Conservation (phyloP, 1,140 invertebrate genomes). For the Uloborus diversus region DNA sequence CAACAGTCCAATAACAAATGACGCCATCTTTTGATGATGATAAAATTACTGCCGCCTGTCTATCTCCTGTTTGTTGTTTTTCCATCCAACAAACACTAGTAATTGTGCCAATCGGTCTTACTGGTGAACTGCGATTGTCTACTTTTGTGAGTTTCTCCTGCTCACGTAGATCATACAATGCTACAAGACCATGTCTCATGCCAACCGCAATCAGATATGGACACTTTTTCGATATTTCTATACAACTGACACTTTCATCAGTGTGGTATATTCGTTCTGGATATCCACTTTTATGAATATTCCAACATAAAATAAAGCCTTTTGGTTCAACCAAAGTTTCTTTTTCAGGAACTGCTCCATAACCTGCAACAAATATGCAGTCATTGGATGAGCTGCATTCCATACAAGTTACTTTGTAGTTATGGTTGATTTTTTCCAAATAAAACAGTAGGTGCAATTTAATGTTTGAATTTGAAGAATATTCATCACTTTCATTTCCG, state of each 20-base stretch:
- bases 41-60: background rate
- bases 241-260: slow-evolving; percentile 19
- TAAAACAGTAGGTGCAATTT: slow-evolving; percentile 12
- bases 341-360: background rate
- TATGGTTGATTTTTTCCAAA: background rate
- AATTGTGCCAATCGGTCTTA: slow-evolving; percentile 19
- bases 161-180: slow-evolving; percentile 20
- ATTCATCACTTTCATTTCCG: background rate
- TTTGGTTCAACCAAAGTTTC: background rate
- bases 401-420: slow-evolving; percentile 32
- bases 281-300: slow-evolving; percentile 37
- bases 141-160: background rate
- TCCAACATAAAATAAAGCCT: slow-evolving; percentile 38
- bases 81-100: slow-evolving; percentile 4
- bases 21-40: slow-evolving; percentile 15
- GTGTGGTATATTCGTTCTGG: slow-evolving; percentile 34
- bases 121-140: background rate
- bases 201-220: slow-evolving; percentile 38
- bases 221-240: slow-evolving; percentile 10
- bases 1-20: slow-evolving; percentile 6
- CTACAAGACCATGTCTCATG: slow-evolving; percentile 34
- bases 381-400: slow-evolving; percentile 14
- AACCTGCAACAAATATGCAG: slow-evolving; percentile 26
- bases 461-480: background rate
- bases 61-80: slow-evolving; percentile 7